These are phyloP conservation scores for Plumapathes pennacea DNA, from an alignment of 92 coral and sea anemone species.

Conservation along the genomic window DNA sequence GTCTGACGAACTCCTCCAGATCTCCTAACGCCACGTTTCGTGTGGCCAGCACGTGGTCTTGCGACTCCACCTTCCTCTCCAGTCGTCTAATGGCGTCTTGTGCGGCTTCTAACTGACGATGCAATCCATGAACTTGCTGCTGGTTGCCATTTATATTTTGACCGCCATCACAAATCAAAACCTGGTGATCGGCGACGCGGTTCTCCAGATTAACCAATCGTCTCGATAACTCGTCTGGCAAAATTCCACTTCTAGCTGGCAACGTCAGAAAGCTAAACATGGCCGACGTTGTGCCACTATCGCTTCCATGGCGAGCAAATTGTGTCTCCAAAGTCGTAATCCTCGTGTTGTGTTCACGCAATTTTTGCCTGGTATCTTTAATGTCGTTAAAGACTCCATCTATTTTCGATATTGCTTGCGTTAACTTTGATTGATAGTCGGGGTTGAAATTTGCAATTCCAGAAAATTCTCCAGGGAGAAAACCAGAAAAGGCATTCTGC, in stretches of 20 bases:
- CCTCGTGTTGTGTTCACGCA: slow-evolving; percentile 1
- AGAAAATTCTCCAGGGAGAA: too few species aligned
- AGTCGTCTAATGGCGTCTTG: slow-evolving; percentile 11
- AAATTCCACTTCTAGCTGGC: neutral
- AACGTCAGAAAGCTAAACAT: neutral
- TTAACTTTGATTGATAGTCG: too few species aligned
- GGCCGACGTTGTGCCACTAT: neutral
- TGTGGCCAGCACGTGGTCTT: slow-evolving; percentile 17
- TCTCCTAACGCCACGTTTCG: slow-evolving; percentile 35
- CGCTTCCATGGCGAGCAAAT: neutral
- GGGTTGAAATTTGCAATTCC: too few species aligned
- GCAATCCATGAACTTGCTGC: too few species aligned
- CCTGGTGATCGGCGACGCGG: slow-evolving; percentile 4
- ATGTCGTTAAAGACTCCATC: slow-evolving; percentile 16
- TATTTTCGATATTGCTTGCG: slow-evolving; percentile 24
- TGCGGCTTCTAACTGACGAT: slow-evolving; percentile 22
- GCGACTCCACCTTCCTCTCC: slow-evolving; percentile 35
- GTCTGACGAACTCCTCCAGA: slow-evolving; percentile 15
- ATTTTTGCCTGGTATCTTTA: slow-evolving; percentile 15
- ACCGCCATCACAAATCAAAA: slow-evolving; percentile 7
- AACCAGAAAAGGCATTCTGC: too few species aligned
- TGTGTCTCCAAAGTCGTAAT: slow-evolving; percentile 3
- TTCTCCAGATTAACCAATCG: slow-evolving; percentile 25
- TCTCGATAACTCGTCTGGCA: slow-evolving; percentile 23
- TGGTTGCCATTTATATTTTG: slow-evolving; percentile 3